Evolutionary conservation across 1,140 invertebrate species (phyloP), one percentile per base, ranked within the genome.

Genomic region (Drosophila kohkoa): DNA sequence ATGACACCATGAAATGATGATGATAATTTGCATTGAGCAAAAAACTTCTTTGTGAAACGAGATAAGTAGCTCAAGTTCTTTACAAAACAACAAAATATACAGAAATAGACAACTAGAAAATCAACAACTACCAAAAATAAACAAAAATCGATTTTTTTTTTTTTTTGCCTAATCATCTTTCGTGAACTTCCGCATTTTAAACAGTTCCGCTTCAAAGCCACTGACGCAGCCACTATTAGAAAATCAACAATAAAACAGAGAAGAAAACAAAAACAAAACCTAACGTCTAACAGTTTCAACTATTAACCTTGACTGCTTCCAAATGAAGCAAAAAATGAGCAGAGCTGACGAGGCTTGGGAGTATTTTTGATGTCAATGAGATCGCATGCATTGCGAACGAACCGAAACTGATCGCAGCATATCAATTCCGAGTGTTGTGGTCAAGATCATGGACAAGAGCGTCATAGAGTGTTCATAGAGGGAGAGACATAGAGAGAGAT

Each of bases 391-490:
- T 48, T 48, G 46, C 16, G 46, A 48, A 48, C 16, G 46, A 48
- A 20, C 15, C 46, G 35, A 57, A 41, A 13, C 32, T n/a, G 54
- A 52, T 30, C 15, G 45, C 15, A 38, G 25, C 49, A 32, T 28
- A 58, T 59, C 48, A 55, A 25, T 54, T n/a, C 13, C 10, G 28
- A 28, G 32, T 15, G 55, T 63, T 58, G 66, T 78, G 73, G 81
- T 81, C 82, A 82, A 90, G 79, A 92, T 92, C 92, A 77, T 94
- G 94, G 75, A 72, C 83, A 70, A 57, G 83, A 70, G 71, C 48
- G 70, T n/a, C 28, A 8, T 15, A 38, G 25, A 7, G 28, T 25
- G 3, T 25, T 25, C 20, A 25, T 25, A 43, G 13, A 46, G 60
- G 38, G 49, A 10, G 51, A 25, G 38, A 32, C 35, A 16, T 6